phyloP scores from a whole-genome alignment of 1,140 invertebrate species.

The Caenorhabditis brenneri region DNA sequence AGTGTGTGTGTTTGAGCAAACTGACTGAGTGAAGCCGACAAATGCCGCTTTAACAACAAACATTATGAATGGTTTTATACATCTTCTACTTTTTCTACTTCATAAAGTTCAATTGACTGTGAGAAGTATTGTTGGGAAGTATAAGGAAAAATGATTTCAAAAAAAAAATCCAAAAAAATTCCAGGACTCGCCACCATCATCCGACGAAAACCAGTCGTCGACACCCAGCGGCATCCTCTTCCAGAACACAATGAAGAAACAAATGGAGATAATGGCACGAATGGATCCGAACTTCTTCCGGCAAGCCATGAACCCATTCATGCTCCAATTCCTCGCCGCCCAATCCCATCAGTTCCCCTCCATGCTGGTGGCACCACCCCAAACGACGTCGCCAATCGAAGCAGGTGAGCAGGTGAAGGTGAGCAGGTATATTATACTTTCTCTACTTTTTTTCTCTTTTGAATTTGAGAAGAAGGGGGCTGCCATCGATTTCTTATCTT shows the following conservation, averaged over 20 bases:
- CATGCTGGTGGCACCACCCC: not conserved
- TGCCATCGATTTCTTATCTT: not conserved
- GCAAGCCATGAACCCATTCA: constrained; percentile 14
- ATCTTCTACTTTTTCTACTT: not conserved
- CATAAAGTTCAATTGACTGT: too few relatives aligned
- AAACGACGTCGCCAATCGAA: constrained; percentile 12
- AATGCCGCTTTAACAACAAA: constrained; percentile 20
- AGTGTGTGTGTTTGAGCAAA: not conserved
- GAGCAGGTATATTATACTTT: constrained; percentile 1
- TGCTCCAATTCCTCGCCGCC: not conserved
- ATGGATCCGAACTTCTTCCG: not conserved
- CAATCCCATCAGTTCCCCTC: not conserved
- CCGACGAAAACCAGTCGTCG: not conserved
- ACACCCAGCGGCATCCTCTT: not conserved
- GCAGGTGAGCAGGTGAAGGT: constrained; percentile 23
- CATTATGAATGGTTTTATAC: not conserved
- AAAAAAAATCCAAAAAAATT: not conserved
- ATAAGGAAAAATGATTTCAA: not conserved
- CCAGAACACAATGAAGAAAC: not conserved
- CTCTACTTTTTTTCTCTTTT: not conserved
- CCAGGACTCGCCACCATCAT: constrained; percentile 2
- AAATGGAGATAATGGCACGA: constrained; percentile 2
- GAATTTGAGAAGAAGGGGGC: not conserved
- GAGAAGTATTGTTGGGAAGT: too few relatives aligned
- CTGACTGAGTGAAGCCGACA: not conserved